Percentiles rank a stretch among this genome's conserved stretches.
phyloP scores from a whole-genome alignment of 2,113 vertebrate species.

The Struthio camelus region DNA sequence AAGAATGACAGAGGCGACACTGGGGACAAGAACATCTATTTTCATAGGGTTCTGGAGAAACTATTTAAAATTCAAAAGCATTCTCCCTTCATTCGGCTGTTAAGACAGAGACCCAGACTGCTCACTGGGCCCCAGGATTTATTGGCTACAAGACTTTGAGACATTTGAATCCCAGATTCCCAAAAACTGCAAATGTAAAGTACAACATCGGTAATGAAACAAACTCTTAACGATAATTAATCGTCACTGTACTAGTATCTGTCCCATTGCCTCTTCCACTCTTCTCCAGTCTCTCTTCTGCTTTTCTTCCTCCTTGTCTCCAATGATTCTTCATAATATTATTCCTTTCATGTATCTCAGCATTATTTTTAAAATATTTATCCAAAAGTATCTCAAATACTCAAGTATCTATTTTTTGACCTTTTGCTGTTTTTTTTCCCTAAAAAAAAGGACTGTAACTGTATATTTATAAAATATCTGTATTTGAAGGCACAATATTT shows the following conservation, averaged over 20 bases:
- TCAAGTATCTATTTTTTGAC: background rate
- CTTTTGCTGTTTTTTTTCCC: rapidly evolving
- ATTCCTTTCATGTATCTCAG: background rate
- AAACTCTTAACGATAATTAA: background rate
- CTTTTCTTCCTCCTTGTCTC: background rate
- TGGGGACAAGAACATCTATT: background rate
- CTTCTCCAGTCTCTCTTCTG: background rate
- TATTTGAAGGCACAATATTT: background rate
- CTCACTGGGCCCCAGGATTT: background rate
- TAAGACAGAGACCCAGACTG: background rate
- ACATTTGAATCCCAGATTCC: background rate
- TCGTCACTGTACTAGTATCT: background rate
- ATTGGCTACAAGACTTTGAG: background rate
- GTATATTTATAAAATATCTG: background rate
- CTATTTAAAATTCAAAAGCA: background rate
- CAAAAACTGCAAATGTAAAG: background rate
- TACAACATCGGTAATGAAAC: background rate
- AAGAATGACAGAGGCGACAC: background rate
- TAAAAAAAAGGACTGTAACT: background rate
- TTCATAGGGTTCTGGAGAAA: background rate
- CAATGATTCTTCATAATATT: background rate
- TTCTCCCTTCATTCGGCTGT: background rate
- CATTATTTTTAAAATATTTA: background rate
- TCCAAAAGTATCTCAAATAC: background rate
- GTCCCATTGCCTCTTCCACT: background rate